Conservation (phyloP, 2,797 vertebrate species). For the Lagocephalus sceleratus region DNA sequence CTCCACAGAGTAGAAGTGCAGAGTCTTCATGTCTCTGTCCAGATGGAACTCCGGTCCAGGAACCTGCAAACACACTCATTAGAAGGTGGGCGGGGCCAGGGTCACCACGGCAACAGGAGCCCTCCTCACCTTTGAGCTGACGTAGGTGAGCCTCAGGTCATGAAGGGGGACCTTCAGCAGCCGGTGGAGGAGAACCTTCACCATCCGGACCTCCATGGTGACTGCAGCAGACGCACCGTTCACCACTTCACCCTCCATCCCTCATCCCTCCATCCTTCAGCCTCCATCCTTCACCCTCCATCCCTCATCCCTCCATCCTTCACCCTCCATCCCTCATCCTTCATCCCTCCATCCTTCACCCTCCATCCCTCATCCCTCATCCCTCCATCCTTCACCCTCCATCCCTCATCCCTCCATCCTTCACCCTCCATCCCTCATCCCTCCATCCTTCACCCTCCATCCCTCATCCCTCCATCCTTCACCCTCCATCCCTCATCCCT, state of each 20-base stretch:
- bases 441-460: too few species aligned
- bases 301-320: too few species aligned
- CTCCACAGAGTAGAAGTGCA: conserved; percentile 90
- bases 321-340: too few species aligned
- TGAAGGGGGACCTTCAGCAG: conserved; percentile 84
- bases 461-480: too few species aligned
- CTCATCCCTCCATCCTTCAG: too few species aligned
- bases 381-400: too few species aligned
- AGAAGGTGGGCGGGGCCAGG: not conserved
- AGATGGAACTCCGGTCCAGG: conserved; percentile 85
- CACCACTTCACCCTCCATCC: too few species aligned
- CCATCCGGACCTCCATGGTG: conserved; percentile 90
- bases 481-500: too few species aligned
- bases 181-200: conserved; percentile 87
- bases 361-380: too few species aligned
- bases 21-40: conserved; percentile 85
- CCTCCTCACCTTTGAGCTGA: conserved; percentile 82
- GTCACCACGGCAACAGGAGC: not conserved
- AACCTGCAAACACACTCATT: conserved; percentile 67
- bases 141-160: conserved; percentile 83
- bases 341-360: too few species aligned
- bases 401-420: too few species aligned
- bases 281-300: too few species aligned
- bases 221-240: conserved; percentile 61
- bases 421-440: conserved; percentile 66